Conservation (phyloP, 2,888 invertebrate genomes). For the Ceraclea dissimilis region DNA sequence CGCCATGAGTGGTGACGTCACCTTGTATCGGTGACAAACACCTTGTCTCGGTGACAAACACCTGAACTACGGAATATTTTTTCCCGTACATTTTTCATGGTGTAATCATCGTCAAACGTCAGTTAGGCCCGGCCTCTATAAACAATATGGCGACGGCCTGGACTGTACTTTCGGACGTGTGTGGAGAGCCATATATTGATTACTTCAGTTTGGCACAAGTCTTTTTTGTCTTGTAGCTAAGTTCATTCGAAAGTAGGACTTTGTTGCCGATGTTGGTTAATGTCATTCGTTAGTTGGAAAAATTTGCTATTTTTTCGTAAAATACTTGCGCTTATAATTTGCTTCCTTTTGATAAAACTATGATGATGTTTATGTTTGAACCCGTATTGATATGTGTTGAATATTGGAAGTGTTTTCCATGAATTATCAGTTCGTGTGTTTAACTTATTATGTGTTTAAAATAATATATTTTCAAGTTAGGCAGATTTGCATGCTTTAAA, state of each 20-base stretch:
- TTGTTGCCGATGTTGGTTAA: constrained; percentile 11
- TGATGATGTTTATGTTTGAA: neutral
- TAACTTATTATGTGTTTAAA: neutral
- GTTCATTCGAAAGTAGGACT: constrained; percentile 14
- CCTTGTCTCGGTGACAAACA: too few species aligned
- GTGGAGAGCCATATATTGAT: too few species aligned
- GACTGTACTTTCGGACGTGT: too few species aligned
- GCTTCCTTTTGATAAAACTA: neutral
- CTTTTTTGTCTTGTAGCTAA: constrained; percentile 6
- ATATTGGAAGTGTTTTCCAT: too few species aligned
- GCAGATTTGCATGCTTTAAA: neutral
- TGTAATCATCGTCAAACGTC: too few species aligned
- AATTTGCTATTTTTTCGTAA: neutral
- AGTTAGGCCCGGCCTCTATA: too few species aligned
- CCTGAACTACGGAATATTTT: too few species aligned
- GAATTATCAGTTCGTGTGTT: neutral
- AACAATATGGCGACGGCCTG: too few species aligned
- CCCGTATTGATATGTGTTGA: too few species aligned
- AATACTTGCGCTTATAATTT: neutral
- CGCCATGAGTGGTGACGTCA: too few species aligned
- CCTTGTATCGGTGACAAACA: too few species aligned
- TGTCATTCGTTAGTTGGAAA: constrained; percentile 9
- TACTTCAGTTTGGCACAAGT: constrained; percentile 14
- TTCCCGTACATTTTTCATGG: too few species aligned
- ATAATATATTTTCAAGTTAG: neutral